These are phyloP conservation scores for Dioctria linearis DNA, from an alignment of 2,888 invertebrate species.

Conservation along the genomic window DNA sequence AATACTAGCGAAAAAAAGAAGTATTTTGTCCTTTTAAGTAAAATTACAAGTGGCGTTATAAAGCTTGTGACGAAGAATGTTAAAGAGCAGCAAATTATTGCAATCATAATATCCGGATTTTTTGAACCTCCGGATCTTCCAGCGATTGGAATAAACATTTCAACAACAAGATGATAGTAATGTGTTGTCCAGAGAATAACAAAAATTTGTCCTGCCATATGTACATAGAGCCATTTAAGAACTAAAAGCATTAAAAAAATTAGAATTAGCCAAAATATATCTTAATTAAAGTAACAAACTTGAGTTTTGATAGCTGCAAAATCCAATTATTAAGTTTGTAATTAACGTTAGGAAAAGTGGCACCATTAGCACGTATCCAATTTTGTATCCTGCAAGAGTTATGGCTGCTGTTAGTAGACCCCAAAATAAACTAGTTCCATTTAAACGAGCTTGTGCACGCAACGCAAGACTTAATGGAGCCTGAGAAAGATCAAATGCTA, in stretches of 20 bases:
- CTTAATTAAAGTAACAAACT: conserved; percentile 59
- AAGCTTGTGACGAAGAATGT: conserved; percentile 69
- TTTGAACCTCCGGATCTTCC: conserved; percentile 71
- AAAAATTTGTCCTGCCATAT: conserved; percentile 64
- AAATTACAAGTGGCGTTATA: conserved; percentile 65
- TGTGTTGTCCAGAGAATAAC: conserved; percentile 64
- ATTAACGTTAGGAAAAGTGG: conserved; percentile 63
- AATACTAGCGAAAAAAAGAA: conserved; percentile 63
- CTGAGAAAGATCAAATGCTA: conserved; percentile 54
- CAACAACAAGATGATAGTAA: conserved; percentile 63
- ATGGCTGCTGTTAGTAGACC: conserved; percentile 63
- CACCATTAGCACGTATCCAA: conserved; percentile 63
- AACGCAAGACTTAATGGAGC: conserved; percentile 65
- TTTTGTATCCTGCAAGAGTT: conserved; percentile 64
- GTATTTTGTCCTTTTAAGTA: conserved; percentile 63
- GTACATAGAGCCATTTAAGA: conserved; percentile 64
- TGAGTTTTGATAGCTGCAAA: conserved; percentile 63
- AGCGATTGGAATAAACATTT: conserved; percentile 70
- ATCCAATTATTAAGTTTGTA: conserved; percentile 62
- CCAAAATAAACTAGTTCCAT: conserved; percentile 65
- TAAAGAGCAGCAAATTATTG: conserved; percentile 66
- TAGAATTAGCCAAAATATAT: conserved; percentile 21
- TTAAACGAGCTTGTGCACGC: conserved; percentile 64
- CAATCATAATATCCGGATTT: conserved; percentile 72
- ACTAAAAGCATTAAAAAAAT: conserved; percentile 59